Conservation (phyloP, 2,797 vertebrate genomes). For the Chaenodraco wilsoni region DNA sequence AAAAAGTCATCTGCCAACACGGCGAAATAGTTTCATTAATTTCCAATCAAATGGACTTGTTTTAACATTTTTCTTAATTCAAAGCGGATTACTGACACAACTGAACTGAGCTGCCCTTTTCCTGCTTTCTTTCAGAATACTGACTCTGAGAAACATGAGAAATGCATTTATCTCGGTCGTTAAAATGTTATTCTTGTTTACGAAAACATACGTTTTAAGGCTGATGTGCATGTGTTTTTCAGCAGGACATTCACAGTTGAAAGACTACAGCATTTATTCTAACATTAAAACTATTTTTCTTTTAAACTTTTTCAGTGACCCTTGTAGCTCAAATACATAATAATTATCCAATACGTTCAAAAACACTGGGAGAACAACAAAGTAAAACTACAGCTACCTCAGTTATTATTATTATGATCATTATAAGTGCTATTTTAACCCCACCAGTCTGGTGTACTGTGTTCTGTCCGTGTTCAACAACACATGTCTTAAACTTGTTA, state of each 20-base stretch:
- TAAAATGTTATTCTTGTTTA: background rate
- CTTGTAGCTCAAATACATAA: constrained; percentile 10
- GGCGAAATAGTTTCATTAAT: constrained; percentile 12
- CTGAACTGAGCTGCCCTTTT: background rate
- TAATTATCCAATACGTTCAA: constrained; percentile 38
- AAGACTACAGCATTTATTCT: constrained; percentile 14
- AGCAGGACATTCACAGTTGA: background rate
- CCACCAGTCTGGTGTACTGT: constrained; percentile 2
- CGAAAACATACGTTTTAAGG: constrained; percentile 2
- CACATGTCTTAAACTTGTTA: constrained; percentile 44
- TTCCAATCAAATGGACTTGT: constrained; percentile 8
- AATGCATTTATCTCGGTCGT: constrained; percentile 3
- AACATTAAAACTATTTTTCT: constrained; percentile 29
- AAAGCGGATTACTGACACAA: background rate
- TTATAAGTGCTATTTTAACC: constrained; percentile 22
- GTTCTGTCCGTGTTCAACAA: constrained; percentile 31
- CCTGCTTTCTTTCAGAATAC: background rate
- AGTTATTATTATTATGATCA: background rate
- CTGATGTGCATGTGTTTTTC: background rate
- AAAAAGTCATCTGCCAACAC: background rate
- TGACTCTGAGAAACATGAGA: constrained; percentile 2
- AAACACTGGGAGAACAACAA: constrained; percentile 1
- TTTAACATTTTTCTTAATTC: constrained; percentile 10
- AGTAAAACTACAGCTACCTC: background rate
- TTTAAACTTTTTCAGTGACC: constrained; percentile 16